Percentiles rank a stretch among this genome's conserved stretches.
Evolutionary conservation across 2,888 invertebrate genomes (phyloP).

Genomic region (Epinotia demarniana): DNA sequence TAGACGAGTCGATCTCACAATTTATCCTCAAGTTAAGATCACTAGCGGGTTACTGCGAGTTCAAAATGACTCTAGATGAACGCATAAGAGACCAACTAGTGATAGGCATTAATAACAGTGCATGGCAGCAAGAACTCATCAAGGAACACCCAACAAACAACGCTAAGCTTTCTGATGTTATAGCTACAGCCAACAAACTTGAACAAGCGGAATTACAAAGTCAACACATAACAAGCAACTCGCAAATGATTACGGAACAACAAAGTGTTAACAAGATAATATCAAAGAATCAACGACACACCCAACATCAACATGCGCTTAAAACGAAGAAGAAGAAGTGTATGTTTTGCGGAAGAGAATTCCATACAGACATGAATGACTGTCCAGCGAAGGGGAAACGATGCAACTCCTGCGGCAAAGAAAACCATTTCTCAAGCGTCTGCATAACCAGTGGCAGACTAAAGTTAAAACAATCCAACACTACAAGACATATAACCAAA

Average conservation of each 20-base stretch:
- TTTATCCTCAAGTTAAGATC: too few relatives aligned
- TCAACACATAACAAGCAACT: conserved; percentile 3
- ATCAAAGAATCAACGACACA: neutral
- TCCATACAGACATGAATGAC: conserved; percentile 7
- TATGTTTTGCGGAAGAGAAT: conserved; percentile 7
- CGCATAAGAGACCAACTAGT: conserved; percentile 1
- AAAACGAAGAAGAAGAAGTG: neutral
- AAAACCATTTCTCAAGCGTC: too few relatives aligned
- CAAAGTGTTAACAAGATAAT: conserved; percentile 5
- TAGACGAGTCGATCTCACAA: too few relatives aligned
- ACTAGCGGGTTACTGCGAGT: too few relatives aligned
- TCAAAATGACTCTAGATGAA: neutral
- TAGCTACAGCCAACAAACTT: conserved; percentile 5
- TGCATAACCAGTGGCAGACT: too few relatives aligned
- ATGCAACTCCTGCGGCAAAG: conserved; percentile 4
- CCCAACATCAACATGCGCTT: neutral
- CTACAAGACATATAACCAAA: too few relatives aligned
- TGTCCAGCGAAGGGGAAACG: conserved; percentile 13
- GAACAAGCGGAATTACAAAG: conserved; percentile 15
- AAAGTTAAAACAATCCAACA: too few relatives aligned
- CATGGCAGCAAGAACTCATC: conserved; percentile 6
- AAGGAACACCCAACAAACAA: conserved; percentile 12
- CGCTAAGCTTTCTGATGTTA: neutral
- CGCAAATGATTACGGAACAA: neutral
- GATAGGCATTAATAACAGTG: conserved; percentile 1